Conservation (phyloP, 2,797 vertebrate species). For the Xiphorhynchus erythropygius region DNA sequence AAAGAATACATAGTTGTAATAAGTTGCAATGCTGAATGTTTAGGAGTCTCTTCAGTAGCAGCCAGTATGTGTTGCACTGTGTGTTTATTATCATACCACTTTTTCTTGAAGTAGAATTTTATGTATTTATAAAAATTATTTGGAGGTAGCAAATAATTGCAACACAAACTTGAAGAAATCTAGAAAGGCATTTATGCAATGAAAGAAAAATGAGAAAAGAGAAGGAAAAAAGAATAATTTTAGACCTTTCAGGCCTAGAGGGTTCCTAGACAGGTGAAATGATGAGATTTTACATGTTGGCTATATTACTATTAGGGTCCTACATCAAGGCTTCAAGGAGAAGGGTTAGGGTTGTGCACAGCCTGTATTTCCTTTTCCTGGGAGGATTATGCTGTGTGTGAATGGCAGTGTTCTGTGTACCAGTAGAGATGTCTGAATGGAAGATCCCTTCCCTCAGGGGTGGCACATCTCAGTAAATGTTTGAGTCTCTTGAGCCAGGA, state of each 20-base stretch:
- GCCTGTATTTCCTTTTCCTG: neutral
- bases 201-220: neutral
- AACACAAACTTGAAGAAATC: neutral
- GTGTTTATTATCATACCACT: neutral
- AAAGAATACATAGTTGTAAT: neutral
- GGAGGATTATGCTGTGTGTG: neutral
- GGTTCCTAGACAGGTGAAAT: neutral
- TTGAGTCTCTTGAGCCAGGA: neutral
- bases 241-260: neutral
- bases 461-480: neutral
- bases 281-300: neutral
- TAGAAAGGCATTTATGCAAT: neutral
- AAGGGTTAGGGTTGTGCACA: neutral
- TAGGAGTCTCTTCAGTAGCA: neutral
- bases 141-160: neutral
- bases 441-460: neutral
- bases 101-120: neutral
- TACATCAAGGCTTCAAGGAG: neutral
- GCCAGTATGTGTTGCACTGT: neutral
- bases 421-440: neutral
- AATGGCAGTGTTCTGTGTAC: neutral
- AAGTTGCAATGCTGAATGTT: neutral
- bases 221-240: neutral
- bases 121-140: neutral
- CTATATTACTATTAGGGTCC: neutral